Evolutionary conservation across 2,888 invertebrate genomes (phyloP).

Genomic region (Smittia aterrima): DNA sequence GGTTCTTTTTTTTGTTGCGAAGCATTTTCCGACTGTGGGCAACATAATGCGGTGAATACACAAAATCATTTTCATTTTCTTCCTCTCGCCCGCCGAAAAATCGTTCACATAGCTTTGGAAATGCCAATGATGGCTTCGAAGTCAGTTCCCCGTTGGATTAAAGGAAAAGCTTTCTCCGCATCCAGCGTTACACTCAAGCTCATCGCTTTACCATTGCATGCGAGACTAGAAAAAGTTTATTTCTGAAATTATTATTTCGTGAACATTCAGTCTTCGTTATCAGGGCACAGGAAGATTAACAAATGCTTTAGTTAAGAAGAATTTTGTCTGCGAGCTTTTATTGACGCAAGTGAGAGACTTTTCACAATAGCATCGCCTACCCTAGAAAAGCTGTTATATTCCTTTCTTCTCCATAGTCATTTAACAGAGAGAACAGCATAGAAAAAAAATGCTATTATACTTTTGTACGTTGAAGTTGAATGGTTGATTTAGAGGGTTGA

Average conservation of each 20-base stretch:
- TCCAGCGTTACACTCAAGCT: not conserved
- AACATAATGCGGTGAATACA: constrained; percentile 33
- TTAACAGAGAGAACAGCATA: constrained; percentile 28
- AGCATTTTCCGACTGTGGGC: constrained; percentile 1
- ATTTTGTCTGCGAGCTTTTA: no score
- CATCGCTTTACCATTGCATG: no score
- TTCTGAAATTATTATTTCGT: no score
- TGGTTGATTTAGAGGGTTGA: constrained; percentile 42
- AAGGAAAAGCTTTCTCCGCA: no score
- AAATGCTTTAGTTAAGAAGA: no score
- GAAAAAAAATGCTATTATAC: constrained; percentile 37
- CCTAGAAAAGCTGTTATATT: not conserved
- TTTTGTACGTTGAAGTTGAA: constrained; percentile 40
- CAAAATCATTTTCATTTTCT: constrained; percentile 30
- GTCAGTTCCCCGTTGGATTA: no score
- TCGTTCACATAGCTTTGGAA: not conserved
- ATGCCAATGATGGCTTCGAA: no score
- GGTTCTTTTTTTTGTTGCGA: not conserved
- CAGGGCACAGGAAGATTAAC: no score
- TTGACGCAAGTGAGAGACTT: no score
- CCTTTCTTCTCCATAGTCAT: constrained; percentile 27
- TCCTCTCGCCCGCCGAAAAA: not conserved
- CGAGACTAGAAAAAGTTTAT: no score
- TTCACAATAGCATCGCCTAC: not conserved
- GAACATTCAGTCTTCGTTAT: no score